Evolutionary conservation across 2,888 invertebrate genomes (phyloP).

Genomic region (Ypsolopha sequella): DNA sequence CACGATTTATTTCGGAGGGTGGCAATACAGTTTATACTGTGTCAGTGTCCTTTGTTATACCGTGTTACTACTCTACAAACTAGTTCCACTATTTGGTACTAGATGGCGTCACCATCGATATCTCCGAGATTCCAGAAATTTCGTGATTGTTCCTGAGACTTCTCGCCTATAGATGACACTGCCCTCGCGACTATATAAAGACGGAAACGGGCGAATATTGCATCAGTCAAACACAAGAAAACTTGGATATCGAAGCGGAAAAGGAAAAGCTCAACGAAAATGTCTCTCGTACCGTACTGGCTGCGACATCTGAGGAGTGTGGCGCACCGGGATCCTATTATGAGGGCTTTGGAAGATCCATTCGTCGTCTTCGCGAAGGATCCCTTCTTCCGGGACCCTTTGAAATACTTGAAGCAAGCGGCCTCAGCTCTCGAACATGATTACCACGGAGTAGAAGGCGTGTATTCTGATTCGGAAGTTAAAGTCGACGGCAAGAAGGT

Average conservation of each 20-base stretch:
- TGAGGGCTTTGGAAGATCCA: constrained; percentile 42
- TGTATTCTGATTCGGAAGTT: constrained; percentile 68
- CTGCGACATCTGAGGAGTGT: constrained; percentile 50
- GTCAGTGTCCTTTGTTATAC: no score
- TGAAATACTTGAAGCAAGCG: constrained; percentile 37
- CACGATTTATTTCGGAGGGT: no score
- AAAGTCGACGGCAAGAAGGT: constrained; percentile 76
- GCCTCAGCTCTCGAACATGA: constrained; percentile 28
- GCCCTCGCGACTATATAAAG: constrained; percentile 34
- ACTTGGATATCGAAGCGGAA: constrained; percentile 11
- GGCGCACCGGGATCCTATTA: constrained; percentile 40
- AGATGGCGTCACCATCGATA: constrained; percentile 15
- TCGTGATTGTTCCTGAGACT: constrained; percentile 16
- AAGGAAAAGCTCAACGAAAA: constrained; percentile 18
- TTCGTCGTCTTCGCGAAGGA: constrained; percentile 40
- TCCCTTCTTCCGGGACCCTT: constrained; percentile 52
- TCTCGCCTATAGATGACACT: constrained; percentile 40
- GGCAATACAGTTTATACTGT: no score
- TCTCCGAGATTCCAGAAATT: constrained; percentile 37
- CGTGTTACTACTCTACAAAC: neutral
- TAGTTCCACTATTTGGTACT: constrained; percentile 8
- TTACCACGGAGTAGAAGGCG: constrained; percentile 52
- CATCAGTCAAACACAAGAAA: constrained; percentile 27
- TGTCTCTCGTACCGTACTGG: constrained; percentile 60
- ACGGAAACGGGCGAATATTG: constrained; percentile 11